Evolutionary conservation across 2,113 vertebrate species (phyloP), one percentile per base, ranked within the genome.

Genomic region (Tupaia chinensis): DNA sequence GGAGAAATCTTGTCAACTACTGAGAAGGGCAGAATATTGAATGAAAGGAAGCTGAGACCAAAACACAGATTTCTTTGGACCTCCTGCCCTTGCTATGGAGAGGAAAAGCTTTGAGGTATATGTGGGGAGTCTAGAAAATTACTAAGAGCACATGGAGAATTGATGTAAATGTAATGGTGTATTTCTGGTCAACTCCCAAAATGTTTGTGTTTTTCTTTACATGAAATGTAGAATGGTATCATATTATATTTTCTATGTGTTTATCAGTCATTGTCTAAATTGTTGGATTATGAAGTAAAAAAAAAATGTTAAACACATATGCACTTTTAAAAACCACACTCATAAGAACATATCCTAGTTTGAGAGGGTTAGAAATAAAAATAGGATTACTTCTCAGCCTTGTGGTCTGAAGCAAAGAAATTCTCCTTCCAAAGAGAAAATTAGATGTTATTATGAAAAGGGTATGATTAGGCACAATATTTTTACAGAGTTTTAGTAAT

Each of bases 401-500:
- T 79, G 19, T 85, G 61, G n/a, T 65, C 72, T 32, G n/a, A 84
- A 13, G 25, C 78, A 84, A 93, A 87, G 27, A 87, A 3, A 80
- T 5, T 79, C 23, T 76, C 56, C 5, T 96, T 56, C 9, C 34
- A 95, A 80, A 70, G 54, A 74, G 25, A 77, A 88, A 87, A 95
- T 93, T 32, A n/a, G 23, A 70, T 78, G 23, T 63, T 58, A 29
- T 77, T 87, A 69, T 69, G 9, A 74, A 87, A 96, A 87, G 12
- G 10, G 4, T 10, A 74, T 34, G n/a, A 58, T 65, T 66, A 60
- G 10, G 34, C 34, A 87, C 66, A n/a, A 69, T 63, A 93, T 74
- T 80, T 94, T 89, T 88, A 29, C 56, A 73, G 11, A 66, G 13
- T 15, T 73, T 91, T 93, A 70, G 63, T 83, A 76, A 80, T 78